Evolutionary conservation across 37 sponge, comb jelly and placozoan genomes (phyloP).

Genomic region (Trichoplax adhaerens): DNA sequence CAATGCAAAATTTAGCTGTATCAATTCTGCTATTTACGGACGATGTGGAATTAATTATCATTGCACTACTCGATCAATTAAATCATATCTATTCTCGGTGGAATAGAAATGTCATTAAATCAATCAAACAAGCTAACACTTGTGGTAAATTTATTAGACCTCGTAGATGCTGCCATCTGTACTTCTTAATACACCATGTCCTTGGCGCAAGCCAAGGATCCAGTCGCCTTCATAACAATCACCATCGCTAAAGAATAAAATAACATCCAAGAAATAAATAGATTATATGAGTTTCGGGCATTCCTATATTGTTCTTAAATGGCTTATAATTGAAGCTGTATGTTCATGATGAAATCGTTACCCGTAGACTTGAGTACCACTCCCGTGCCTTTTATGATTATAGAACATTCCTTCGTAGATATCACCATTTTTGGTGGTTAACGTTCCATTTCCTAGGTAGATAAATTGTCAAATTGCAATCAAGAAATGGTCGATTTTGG

Average conservation of each 20-base stretch:
- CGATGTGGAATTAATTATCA: no score
- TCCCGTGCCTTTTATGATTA: constrained; percentile 47
- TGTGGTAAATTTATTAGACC: constrained; percentile 10
- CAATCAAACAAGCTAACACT: background rate
- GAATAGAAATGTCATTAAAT: no score
- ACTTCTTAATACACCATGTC: constrained; percentile 35
- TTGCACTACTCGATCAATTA: no score
- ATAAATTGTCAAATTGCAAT: no score
- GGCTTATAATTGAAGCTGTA: background rate
- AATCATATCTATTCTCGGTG: no score
- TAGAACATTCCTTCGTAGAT: constrained; percentile 67
- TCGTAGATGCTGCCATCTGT: constrained; percentile 51
- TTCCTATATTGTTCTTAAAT: background rate
- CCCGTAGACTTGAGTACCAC: constrained; percentile 42
- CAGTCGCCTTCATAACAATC: constrained; percentile 65
- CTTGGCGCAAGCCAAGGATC: constrained; percentile 53
- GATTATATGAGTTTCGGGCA: no score
- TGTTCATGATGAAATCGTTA: background rate
- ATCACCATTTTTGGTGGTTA: constrained; percentile 29
- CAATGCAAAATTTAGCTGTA: no score
- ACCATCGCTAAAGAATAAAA: constrained; percentile 27
- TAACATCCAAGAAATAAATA: no score
- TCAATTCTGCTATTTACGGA: no score
- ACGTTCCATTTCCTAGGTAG: constrained; percentile 36
- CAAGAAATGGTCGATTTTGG: background rate